Evolutionary conservation across 2,888 invertebrate genomes (phyloP).

Genomic region (Oxytorus armatus): DNA sequence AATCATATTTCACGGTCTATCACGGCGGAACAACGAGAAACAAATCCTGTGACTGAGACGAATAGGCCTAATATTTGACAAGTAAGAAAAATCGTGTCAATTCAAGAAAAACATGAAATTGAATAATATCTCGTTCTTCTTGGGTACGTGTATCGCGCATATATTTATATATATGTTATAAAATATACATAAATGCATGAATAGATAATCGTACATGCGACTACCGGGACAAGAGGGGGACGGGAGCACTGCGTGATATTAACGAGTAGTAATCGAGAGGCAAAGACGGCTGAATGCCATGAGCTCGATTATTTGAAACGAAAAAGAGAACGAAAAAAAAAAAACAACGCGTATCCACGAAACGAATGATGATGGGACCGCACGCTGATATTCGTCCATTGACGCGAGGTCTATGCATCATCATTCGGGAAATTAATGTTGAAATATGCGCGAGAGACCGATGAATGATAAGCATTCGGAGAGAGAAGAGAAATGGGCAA

Average conservation of each 20-base stretch:
- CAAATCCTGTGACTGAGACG: neutral
- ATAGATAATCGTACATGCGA: conserved; percentile 60
- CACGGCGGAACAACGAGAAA: conserved; percentile 3
- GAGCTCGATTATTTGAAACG: conserved; percentile 70
- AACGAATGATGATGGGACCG: conserved; percentile 75
- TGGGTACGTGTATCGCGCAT: neutral
- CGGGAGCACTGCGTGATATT: conserved; percentile 72
- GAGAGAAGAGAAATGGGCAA: conserved; percentile 37
- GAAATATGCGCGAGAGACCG: conserved; percentile 75
- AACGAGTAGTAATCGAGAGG: conserved; percentile 75
- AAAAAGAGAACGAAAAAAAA: conserved; percentile 45
- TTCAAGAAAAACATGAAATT: conserved; percentile 7
- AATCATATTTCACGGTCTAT: neutral
- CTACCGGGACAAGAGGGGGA: conserved; percentile 66
- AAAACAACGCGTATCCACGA: conserved; percentile 43
- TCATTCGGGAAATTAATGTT: conserved; percentile 80
- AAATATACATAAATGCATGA: conserved; percentile 16
- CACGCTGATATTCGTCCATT: conserved; percentile 75
- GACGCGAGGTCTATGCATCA: conserved; percentile 79
- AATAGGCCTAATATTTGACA: conserved; percentile 1
- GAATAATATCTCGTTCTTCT: conserved; percentile 5
- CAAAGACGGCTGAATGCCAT: conserved; percentile 67
- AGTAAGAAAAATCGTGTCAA: conserved; percentile 16
- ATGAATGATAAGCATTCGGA: conserved; percentile 71
- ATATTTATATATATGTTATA: conserved; percentile 16